A percentile compares a stretch with the other conserved stretches of the same genome.
Conservation (phyloP, 1,140 invertebrate genomes). For the Brachionus plicatilis region DNA sequence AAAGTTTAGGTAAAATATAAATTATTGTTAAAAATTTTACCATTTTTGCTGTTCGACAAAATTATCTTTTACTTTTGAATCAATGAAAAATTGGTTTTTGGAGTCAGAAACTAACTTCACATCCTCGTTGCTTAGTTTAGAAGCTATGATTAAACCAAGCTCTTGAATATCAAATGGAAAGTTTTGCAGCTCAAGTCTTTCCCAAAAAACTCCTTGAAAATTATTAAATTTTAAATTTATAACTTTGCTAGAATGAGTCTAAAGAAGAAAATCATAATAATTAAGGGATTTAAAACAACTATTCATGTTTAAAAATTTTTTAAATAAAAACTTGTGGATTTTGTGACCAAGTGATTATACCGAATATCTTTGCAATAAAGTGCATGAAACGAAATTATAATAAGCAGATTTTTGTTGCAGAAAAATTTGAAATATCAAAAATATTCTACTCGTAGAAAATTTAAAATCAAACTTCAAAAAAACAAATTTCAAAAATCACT, state of each 20-base stretch:
- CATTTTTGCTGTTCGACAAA: constrained; percentile 39
- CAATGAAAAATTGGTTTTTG: neutral
- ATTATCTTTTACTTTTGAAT: neutral
- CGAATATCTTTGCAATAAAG: no score
- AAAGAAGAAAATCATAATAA: neutral
- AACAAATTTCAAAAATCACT: no score
- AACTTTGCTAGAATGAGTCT: neutral
- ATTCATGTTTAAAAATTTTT: no score
- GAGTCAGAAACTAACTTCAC: neutral
- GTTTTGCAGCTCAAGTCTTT: constrained; percentile 35
- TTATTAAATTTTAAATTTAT: neutral
- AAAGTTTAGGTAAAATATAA: neutral
- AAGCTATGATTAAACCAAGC: neutral
- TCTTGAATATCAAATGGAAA: constrained; percentile 38
- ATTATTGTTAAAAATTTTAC: neutral
- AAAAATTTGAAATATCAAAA: no score
- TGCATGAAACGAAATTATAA: no score
- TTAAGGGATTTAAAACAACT: neutral
- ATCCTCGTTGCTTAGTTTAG: neutral
- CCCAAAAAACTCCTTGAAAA: neutral
- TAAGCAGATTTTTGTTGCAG: no score
- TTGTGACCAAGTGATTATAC: no score
- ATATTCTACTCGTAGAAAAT: no score
- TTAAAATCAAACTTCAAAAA: no score
- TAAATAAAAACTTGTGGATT: no score